These are phyloP conservation scores for Brenthis daphne DNA, from an alignment of 2,888 invertebrate species.

Conservation along the genomic window DNA sequence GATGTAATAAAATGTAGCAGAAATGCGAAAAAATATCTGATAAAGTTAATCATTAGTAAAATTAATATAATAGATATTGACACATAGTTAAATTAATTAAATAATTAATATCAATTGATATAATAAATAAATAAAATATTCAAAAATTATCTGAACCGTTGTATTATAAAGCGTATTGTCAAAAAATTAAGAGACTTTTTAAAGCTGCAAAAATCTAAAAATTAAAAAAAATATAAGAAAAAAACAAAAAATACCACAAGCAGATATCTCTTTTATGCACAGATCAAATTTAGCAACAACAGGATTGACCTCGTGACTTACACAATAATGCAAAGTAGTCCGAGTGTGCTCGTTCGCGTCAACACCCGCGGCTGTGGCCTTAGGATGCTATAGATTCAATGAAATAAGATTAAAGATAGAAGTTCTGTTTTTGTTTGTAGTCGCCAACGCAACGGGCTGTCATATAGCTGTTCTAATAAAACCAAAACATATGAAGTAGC, in stretches of 20 bases:
- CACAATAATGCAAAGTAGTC: slow-evolving; percentile 3
- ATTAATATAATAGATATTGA: no score
- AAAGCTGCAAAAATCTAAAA: background rate
- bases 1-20: no score
- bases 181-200: no score
- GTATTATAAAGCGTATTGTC: no score
- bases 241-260: background rate
- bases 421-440: background rate
- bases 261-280: background rate
- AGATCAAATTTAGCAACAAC: slow-evolving; percentile 6
- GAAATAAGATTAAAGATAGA: slow-evolving; percentile 7
- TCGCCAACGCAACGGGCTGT: background rate
- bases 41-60: no score
- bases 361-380: slow-evolving; percentile 20
- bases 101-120: no score
- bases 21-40: no score
- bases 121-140: no score
- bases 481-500: no score
- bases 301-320: background rate
- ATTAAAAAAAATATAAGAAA: background rate
- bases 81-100: no score
- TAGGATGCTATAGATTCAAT: slow-evolving; percentile 7
- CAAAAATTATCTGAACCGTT: no score
- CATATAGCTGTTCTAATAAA: no score
- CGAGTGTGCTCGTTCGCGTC: background rate